Evolutionary conservation across 2,888 invertebrate species (phyloP), one percentile per base, ranked within the genome.

Genomic region (Leuctra nigra): DNA sequence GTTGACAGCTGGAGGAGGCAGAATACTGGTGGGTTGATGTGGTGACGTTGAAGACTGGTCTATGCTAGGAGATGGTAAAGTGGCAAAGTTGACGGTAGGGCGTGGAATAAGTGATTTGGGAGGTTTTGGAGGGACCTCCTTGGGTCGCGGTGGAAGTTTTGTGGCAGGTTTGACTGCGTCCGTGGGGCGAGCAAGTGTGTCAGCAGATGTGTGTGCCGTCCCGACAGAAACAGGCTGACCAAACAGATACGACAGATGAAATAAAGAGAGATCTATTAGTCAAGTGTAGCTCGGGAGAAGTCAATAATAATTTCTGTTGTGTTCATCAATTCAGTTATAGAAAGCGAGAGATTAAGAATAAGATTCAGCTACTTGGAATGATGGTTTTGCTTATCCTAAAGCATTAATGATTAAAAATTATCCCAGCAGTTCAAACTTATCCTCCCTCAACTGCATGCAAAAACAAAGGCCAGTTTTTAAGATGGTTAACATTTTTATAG

Each of bases 41-140:
- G 39, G 72, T 71, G 74, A 77, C 72, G 60, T 66, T 69, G 33
- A 72, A 47, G 14, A 59, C 53, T n/a, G n/a, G n/a, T n/a, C n/a
- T n/a, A n/a, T n/a, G 62, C 54, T 4, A 62, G 62, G 11, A 63
- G 56, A 11, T 20, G 39, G 39, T 2, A 39, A 39, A 6, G 77
- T 76, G 24, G 69, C 67, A 61, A 75, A 78, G 67, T 78, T 77
- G 14, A 78, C 67, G 18, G 74, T 70, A 35, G 79, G 78, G 7
- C 24, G 7, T n/a, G 54, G 54, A 22, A 29, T 44, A 14, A 23
- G 23, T 1, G 48, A 16, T 22, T 44, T 44, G 14, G 46, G 46
- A 1, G 54, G 54, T 24, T 54, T 54, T 14, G 48, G 48, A 23
- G 48, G 48, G 29, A 48, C 11, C 2, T 20, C 22, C 4, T 16